These are phyloP conservation scores for Pseudopodoces humilis DNA, from an alignment of 2,113 vertebrate species.

Conservation along the genomic window DNA sequence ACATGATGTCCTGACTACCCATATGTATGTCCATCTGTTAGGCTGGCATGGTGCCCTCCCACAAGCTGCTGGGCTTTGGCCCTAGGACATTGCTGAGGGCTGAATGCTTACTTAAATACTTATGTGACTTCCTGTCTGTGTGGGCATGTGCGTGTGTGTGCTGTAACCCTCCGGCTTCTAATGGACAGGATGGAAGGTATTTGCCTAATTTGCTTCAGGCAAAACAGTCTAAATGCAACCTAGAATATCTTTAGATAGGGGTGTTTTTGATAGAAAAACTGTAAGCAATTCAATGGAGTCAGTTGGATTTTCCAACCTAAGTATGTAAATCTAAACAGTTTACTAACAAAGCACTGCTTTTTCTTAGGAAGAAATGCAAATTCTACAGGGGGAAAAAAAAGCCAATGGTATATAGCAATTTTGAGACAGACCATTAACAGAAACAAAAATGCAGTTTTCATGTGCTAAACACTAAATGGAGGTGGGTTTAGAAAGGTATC, in stretches of 20 bases:
- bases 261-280: not conserved
- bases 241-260: not conserved
- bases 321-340: not conserved
- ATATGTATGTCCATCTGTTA: constrained; percentile 60
- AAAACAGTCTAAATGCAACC: not conserved
- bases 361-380: not conserved
- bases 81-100: not conserved
- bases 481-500: not conserved
- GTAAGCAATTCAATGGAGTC: not conserved
- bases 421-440: not conserved
- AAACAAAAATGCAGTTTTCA: not conserved
- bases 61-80: constrained; percentile 32
- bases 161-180: not conserved
- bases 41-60: constrained; percentile 42
- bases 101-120: constrained; percentile 25
- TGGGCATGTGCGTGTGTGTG: not conserved
- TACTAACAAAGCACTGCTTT: not conserved
- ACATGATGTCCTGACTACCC: constrained; percentile 45
- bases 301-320: not conserved
- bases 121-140: constrained; percentile 6
- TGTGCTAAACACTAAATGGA: not conserved
- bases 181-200: not conserved
- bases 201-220: not conserved
- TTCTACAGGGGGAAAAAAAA: not conserved
- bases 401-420: not conserved